These are phyloP conservation scores for Colletes gigas DNA, from an alignment of 1,140 invertebrate species.

Conservation along the genomic window DNA sequence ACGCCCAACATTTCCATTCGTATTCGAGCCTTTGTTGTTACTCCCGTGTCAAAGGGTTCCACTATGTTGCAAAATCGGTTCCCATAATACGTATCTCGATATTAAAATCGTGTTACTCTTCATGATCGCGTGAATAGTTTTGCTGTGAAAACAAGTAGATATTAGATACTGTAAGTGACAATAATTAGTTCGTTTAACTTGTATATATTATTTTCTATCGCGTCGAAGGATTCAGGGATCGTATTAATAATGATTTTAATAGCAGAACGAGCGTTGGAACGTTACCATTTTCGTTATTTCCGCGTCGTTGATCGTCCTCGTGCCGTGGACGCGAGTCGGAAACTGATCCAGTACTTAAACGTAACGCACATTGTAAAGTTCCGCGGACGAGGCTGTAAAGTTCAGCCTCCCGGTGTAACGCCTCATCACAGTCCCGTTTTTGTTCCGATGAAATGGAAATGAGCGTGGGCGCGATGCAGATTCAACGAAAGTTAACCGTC, in stretches of 20 bases:
- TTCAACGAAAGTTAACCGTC: conserved; percentile 26
- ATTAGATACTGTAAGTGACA: no score
- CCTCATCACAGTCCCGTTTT: conserved; percentile 17
- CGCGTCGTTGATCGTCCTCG: no score
- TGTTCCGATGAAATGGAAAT: conserved; percentile 17
- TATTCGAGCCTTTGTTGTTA: not conserved
- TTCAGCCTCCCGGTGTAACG: not conserved
- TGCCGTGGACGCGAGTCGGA: not conserved
- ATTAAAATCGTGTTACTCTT: no score
- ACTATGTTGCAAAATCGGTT: not conserved
- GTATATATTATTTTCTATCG: no score
- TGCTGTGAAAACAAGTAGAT: no score
- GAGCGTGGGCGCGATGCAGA: conserved; percentile 21
- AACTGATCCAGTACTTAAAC: conserved; percentile 3
- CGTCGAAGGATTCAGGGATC: no score
- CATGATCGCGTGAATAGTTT: no score
- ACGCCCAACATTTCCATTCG: not conserved
- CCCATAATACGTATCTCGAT: no score
- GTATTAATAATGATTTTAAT: no score
- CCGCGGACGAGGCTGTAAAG: not conserved
- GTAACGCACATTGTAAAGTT: not conserved
- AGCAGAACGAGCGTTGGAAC: no score
- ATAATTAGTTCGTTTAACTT: no score
- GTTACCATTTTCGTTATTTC: no score
- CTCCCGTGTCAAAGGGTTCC: not conserved